A percentile compares a stretch with the other conserved stretches of the same genome.
These are phyloP conservation scores for Nezara viridula DNA, from an alignment of 2,888 invertebrate genomes.

Conservation along the genomic window DNA sequence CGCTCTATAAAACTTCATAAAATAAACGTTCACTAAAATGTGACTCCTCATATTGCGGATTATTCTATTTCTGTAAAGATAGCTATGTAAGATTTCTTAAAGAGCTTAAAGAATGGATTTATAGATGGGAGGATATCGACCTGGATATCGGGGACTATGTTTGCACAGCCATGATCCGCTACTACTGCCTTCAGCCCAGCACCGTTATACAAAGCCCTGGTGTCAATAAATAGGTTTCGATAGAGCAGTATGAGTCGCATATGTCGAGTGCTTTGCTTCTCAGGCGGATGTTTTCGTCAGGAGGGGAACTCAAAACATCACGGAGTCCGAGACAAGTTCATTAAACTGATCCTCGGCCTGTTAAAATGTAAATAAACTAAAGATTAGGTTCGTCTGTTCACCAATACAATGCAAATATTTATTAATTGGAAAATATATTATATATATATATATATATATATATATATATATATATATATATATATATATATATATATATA, in stretches of 20 bases:
- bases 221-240: conserved; percentile 3
- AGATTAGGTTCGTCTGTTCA: not conserved
- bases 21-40: too few species aligned
- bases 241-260: conserved; percentile 7
- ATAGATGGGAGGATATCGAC: not conserved
- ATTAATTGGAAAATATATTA: too few species aligned
- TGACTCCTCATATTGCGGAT: too few species aligned
- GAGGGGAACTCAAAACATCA: conserved; percentile 2
- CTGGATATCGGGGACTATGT: not conserved
- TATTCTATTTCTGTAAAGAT: too few species aligned
- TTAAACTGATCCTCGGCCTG: not conserved
- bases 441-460: too few species aligned
- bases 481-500: too few species aligned
- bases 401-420: too few species aligned
- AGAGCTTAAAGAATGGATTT: too few species aligned
- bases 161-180: not conserved
- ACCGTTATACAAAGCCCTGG: conserved; percentile 20
- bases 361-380: not conserved
- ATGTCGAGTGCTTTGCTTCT: conserved; percentile 14
- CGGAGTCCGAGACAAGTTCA: not conserved
- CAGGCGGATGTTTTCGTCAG: not conserved
- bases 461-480: too few species aligned
- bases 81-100: too few species aligned
- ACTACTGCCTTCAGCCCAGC: not conserved
- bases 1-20: too few species aligned